These are phyloP conservation scores for Lepisosteus oculatus DNA, from an alignment of 2,113 vertebrate genomes.

Conservation along the genomic window DNA sequence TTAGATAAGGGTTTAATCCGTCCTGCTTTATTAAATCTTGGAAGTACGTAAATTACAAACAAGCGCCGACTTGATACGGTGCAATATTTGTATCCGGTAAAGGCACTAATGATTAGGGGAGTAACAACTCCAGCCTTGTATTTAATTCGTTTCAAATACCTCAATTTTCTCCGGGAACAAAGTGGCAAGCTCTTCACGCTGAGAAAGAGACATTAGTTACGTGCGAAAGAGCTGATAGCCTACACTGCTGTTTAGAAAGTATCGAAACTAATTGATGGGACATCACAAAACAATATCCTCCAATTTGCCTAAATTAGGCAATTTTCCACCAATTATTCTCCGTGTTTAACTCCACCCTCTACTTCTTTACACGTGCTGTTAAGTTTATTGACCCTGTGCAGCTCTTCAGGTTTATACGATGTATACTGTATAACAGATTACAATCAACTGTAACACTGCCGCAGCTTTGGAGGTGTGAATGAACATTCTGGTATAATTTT, in stretches of 20 bases:
- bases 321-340: slow-evolving; percentile 4
- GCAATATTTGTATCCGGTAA: not conserved
- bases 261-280: slow-evolving; percentile 14
- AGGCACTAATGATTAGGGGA: not conserved
- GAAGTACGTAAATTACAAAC: not conserved
- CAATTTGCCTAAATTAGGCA: slow-evolving; percentile 13
- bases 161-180: not conserved
- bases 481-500: too few species aligned
- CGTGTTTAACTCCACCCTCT: not conserved
- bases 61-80: not conserved
- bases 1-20: too few species aligned
- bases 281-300: slow-evolving; percentile 14
- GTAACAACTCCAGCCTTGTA: not conserved
- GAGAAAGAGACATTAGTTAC: not conserved
- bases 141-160: slow-evolving; percentile 4
- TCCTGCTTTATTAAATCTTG: too few species aligned
- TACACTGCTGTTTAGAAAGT: not conserved
- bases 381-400: too few species aligned
- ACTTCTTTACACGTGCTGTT: not conserved
- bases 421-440: too few species aligned
- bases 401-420: too few species aligned
- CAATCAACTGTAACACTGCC: too few species aligned
- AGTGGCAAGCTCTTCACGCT: not conserved
- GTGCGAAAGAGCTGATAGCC: not conserved
- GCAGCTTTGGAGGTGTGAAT: too few species aligned